Percentiles rank a stretch among this genome's conserved stretches.
Evolutionary conservation across 1,140 invertebrate genomes (phyloP).

Genomic region (Galleria mellonella): DNA sequence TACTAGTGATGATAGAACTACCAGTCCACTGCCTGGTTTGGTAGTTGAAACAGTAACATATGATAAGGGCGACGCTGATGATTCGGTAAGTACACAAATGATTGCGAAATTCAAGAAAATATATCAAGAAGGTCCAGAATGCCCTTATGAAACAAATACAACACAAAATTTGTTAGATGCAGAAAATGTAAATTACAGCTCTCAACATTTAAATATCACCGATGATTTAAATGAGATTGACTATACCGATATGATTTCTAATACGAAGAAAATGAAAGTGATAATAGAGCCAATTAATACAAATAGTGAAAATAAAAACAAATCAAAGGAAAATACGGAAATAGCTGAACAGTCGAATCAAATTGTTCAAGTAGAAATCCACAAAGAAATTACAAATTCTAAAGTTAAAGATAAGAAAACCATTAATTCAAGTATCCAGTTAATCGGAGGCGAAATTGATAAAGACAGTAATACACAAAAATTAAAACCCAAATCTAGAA

Average conservation of each 20-base stretch:
- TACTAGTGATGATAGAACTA: constrained; percentile 21
- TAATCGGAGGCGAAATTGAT: too few relatives aligned
- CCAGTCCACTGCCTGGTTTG: constrained; percentile 43
- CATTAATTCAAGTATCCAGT: too few relatives aligned
- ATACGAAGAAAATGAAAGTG: too few relatives aligned
- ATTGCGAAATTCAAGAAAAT: constrained; percentile 39
- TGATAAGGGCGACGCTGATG: constrained; percentile 15
- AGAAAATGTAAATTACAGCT: constrained; percentile 21
- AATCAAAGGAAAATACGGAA: not conserved
- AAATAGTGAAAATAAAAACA: constrained; percentile 2
- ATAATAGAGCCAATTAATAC: not conserved
- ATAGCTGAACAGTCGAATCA: too few relatives aligned
- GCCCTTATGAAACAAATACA: constrained; percentile 21
- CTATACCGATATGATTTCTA: not conserved
- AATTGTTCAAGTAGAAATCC: too few relatives aligned
- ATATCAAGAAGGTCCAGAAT: constrained; percentile 14
- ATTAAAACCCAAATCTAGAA: not conserved
- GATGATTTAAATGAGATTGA: constrained; percentile 11
- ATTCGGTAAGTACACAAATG: constrained; percentile 22
- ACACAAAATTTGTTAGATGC: constrained; percentile 35
- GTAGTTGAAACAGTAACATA: constrained; percentile 28
- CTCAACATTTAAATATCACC: constrained; percentile 12
- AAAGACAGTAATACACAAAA: not conserved
- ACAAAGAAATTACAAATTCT: too few relatives aligned
- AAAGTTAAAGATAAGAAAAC: not conserved